A percentile compares a stretch with the other conserved stretches of the same genome.
Conservation (phyloP, 37 sponge, comb jelly and placozoan genomes). For the Aphrocallistes beatrix region DNA sequence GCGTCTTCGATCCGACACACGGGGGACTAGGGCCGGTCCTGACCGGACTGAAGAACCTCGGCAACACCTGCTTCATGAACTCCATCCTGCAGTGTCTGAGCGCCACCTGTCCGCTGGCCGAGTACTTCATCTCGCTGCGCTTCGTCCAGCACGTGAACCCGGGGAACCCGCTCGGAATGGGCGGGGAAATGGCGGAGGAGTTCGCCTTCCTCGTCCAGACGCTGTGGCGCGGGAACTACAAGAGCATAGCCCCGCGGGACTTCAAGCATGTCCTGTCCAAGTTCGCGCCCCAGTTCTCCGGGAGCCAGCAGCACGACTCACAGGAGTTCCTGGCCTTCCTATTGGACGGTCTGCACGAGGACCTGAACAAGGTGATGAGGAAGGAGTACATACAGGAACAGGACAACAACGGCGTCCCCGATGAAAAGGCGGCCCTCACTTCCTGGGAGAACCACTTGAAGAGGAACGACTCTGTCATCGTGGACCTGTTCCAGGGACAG, state of each 20-base stretch:
- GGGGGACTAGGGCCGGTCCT: slow-evolving; percentile 6
- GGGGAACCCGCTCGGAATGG: slow-evolving; percentile 47
- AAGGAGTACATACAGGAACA: slow-evolving; percentile 27
- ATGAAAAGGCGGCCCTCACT: slow-evolving; percentile 31
- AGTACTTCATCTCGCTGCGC: slow-evolving; percentile 38
- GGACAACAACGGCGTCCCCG: slow-evolving; percentile 26
- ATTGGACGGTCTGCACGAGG: slow-evolving; percentile 82
- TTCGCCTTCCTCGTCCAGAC: slow-evolving; percentile 60
- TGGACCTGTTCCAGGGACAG: slow-evolving; percentile 71
- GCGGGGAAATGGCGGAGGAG: slow-evolving; percentile 79
- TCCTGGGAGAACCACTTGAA: slow-evolving; percentile 69
- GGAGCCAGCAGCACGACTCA: slow-evolving; percentile 66
- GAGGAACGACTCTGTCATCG: slow-evolving; percentile 71
- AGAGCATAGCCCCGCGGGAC: slow-evolving; percentile 67
- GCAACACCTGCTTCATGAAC: slow-evolving; percentile 88
- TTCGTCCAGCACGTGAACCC: slow-evolving; percentile 32
- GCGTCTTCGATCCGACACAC: background rate
- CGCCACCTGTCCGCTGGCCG: slow-evolving; percentile 36
- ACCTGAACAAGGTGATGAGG: slow-evolving; percentile 54
- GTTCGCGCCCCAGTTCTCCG: slow-evolving; percentile 40
- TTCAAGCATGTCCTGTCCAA: slow-evolving; percentile 58
- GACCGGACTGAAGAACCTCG: slow-evolving; percentile 70
- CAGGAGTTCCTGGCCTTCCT: slow-evolving; percentile 78
- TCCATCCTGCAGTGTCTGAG: slow-evolving; percentile 67
- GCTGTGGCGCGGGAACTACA: slow-evolving; percentile 64